A percentile compares a stretch with the other conserved stretches of the same genome.
Conservation (phyloP, 1,140 invertebrate species). For the Matsumurasca onukii region DNA sequence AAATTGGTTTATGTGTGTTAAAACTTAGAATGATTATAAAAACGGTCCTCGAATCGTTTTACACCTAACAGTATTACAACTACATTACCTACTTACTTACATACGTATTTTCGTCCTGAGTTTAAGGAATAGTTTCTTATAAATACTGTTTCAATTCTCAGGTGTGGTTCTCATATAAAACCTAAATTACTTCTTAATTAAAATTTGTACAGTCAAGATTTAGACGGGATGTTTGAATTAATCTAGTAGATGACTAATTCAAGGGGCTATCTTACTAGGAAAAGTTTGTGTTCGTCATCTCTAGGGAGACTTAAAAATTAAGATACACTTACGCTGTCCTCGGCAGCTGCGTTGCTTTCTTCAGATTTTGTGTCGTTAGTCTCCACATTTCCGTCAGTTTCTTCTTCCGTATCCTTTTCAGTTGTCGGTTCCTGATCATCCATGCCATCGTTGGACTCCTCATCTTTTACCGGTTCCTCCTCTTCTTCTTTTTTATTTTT, state of each 20-base stretch:
- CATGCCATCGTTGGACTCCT: not conserved
- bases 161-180: conserved; percentile 3
- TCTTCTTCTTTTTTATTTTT: conserved; percentile 9
- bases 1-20: no score
- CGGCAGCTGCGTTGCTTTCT: conserved; percentile 10
- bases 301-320: conserved; percentile 9
- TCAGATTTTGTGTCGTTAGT: conserved; percentile 17
- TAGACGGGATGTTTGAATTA: not conserved
- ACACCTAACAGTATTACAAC: no score
- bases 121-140: conserved; percentile 10
- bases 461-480: conserved; percentile 8
- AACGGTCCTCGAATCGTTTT: no score
- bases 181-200: conserved; percentile 1
- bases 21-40: no score
- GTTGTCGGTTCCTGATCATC: not conserved
- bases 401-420: conserved; percentile 9
- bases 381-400: not conserved
- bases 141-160: conserved; percentile 14
- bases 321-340: conserved; percentile 16
- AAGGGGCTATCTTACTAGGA: conserved; percentile 20
- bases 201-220: conserved; percentile 26
- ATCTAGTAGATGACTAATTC: not conserved
- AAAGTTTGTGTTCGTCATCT: not conserved
- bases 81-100: conserved; percentile 17
- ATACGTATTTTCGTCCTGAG: conserved; percentile 18